Evolutionary conservation across 64 coral and sea anemone genomes (phyloP), one percentile per base, ranked within the genome.

Genomic region (Porites lutea): DNA sequence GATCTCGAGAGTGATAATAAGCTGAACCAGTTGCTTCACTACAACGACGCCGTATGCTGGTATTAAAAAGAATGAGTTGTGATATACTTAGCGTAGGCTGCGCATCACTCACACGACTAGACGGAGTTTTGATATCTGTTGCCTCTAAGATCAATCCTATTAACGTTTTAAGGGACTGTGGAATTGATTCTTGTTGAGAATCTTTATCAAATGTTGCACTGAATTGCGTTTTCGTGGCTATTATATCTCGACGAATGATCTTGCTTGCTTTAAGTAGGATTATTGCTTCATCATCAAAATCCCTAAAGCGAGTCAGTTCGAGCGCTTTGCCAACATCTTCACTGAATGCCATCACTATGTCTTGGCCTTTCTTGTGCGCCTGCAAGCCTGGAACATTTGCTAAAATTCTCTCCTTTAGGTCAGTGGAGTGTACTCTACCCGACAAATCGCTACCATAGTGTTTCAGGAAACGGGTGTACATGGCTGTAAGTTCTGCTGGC

Each of bases 31-130:
- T 78, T 51, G 47, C 75, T 11, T 47, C 72, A 22, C 78, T 77
- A 43, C 51, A 46, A 23, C 78, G 86, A 15, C 47, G 76, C 14
- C 86, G 77, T 51, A 52, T 23, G 18, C 8, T 51, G 2, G 82
- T 21, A 46, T 92, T 96, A 61, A 96, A 96, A 69, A 87, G 86
- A 12, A 96, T 76, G 0, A 96, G 86, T 61, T 92, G 94, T 8
- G 94, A 91, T 46, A 96, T 88, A 71, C 60, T 91, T 64, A 96
- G 57, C 0, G 86, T 86, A 70, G 76, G 77, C 61, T 96, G 94
- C 13, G 59, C 82, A 65, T 92, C 82, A 5, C 44, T 85, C 53
- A 78, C 78, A 27, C 66, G 19, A 22, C 82, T 90, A 45, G 60
- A 89, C 48, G 89, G 79, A 6, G 74, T 57, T 59, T 79, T 69